Percentiles rank a stretch among this genome's conserved stretches.
Evolutionary conservation across 2,113 vertebrate species (phyloP).

Genomic region (Ahaetulla prasina): DNA sequence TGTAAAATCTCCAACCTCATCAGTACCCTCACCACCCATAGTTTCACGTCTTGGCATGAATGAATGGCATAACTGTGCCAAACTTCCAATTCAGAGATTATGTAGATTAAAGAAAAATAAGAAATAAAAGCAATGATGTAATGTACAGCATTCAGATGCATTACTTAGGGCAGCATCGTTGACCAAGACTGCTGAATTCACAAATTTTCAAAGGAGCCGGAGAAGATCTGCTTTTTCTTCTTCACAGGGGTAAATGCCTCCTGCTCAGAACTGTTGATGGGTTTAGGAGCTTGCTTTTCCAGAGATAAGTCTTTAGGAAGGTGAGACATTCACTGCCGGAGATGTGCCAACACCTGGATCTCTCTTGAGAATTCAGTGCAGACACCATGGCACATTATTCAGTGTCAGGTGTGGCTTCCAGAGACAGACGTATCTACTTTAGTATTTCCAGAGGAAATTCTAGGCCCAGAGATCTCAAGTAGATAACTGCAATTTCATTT

Average conservation of each 20-base stretch:
- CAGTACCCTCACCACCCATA: neutral
- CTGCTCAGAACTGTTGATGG: conserved; percentile 1
- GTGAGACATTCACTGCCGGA: neutral
- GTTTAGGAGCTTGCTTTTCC: neutral
- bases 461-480: neutral
- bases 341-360: neutral
- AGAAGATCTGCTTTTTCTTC: neutral
- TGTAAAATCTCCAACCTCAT: neutral
- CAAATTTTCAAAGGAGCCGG: neutral
- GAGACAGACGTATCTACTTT: neutral
- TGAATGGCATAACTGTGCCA: neutral
- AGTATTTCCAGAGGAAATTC: neutral
- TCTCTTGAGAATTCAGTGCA: neutral
- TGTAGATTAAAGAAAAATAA: neutral
- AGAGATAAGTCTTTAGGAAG: conserved; percentile 3
- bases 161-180: neutral
- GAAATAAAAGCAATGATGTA: neutral
- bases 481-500: neutral
- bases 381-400: neutral
- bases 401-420: neutral
- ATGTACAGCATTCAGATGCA: neutral
- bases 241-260: neutral
- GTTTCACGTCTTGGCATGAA: neutral
- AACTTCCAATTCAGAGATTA: neutral
- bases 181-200: neutral